phyloP scores from a whole-genome alignment of 1,140 invertebrate species.

The Drosophila novamexicana region DNA sequence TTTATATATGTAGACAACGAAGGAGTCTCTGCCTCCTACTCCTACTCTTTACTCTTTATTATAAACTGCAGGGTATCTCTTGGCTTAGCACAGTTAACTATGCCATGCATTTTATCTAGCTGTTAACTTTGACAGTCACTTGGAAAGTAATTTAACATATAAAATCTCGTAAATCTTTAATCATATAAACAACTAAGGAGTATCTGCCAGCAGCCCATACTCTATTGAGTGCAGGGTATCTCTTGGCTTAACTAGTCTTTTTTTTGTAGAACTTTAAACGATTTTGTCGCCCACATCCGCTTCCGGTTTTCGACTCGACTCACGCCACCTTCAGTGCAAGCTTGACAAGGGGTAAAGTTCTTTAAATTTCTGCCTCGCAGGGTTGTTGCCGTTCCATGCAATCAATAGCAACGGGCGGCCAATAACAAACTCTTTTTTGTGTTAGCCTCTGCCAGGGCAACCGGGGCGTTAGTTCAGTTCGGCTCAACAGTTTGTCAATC shows the following conservation, averaged over 20 bases:
- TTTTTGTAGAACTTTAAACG: conserved; percentile 19
- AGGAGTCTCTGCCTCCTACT: neutral
- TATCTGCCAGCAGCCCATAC: neutral
- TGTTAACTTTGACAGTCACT: neutral
- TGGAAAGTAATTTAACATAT: neutral
- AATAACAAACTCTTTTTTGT: conserved; percentile 34
- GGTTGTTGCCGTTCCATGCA: conserved; percentile 22
- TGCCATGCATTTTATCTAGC: neutral
- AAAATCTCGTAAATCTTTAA: no score
- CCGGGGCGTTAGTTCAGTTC: neutral
- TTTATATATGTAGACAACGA: no score
- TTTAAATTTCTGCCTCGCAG: conserved; percentile 16
- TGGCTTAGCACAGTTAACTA: no score
- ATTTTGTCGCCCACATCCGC: conserved; percentile 54
- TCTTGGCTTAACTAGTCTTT: neutral
- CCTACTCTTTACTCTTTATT: no score
- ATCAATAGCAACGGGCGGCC: conserved; percentile 36
- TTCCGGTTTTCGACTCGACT: conserved; percentile 36
- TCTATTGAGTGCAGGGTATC: neutral
- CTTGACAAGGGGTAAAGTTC: conserved; percentile 22
- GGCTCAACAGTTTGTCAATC: conserved; percentile 55
- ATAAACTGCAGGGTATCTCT: no score
- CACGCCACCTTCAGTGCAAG: conserved; percentile 27
- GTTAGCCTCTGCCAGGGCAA: conserved; percentile 22
- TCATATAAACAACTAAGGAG: neutral